phyloP scores from a whole-genome alignment of 2,113 vertebrate species.

The Platichthys flesus region DNA sequence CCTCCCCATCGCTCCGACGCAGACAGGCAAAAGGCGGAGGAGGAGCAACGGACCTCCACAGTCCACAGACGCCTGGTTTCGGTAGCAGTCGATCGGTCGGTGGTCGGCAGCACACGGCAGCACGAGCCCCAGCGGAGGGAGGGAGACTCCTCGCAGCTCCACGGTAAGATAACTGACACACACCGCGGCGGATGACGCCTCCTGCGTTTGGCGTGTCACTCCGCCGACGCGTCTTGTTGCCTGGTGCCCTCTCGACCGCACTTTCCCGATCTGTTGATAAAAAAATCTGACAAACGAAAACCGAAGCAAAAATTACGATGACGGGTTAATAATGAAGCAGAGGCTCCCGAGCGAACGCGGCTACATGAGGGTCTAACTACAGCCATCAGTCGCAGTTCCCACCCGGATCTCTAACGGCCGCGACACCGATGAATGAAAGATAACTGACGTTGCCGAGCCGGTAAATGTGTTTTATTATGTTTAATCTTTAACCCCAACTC shows the following conservation, averaged over 20 bases:
- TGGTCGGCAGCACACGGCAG: slow-evolving; percentile 28
- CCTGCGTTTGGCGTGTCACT: neutral
- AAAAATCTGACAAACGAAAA: neutral
- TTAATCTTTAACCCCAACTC: neutral
- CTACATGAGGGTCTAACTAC: slow-evolving; percentile 31
- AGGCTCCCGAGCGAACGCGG: neutral
- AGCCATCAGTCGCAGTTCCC: slow-evolving; percentile 21
- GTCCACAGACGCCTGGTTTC: slow-evolving; percentile 40
- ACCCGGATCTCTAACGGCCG: neutral
- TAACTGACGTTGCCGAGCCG: neutral
- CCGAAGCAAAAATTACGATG: neutral
- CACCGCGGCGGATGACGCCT: neutral
- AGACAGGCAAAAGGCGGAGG: slow-evolving; percentile 73
- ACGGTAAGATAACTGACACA: slow-evolving; percentile 60
- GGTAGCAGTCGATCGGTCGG: slow-evolving; percentile 22
- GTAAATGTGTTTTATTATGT: neutral
- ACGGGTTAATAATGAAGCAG: neutral
- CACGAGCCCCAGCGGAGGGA: slow-evolving; percentile 7
- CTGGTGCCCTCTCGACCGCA: neutral
- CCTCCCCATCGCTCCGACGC: slow-evolving; percentile 20
- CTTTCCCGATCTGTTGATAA: neutral
- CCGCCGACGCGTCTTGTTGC: neutral
- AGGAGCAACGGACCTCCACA: slow-evolving; percentile 60
- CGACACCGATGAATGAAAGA: slow-evolving; percentile 30
- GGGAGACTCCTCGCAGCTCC: slow-evolving; percentile 12